Evolutionary conservation across 2,888 invertebrate genomes (phyloP), one percentile per base, ranked within the genome.

Genomic region (Subacronicta megacephala): DNA sequence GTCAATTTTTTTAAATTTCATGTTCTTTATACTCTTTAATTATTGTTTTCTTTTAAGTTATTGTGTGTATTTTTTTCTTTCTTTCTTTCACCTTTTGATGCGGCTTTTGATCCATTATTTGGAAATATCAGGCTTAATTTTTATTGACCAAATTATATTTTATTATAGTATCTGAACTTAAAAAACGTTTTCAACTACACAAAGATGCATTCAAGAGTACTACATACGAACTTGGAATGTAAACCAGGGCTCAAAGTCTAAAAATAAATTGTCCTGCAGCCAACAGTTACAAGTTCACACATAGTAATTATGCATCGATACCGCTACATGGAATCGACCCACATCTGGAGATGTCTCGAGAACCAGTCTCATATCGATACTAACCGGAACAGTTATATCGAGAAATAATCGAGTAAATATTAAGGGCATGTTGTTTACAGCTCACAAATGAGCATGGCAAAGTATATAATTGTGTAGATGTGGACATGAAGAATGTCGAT

Each of bases 301-400:
- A 52, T 44, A 74, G 78, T 62, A n/a, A n/a, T n/a, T n/a, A 78
- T 82, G 80, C 80, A 80, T 72, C 44, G 52, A 60, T 77, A 80
- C 85, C 85, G 85, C 79, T 87, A 84, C 44, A 53, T 50, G 75
- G 58, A 71, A 56, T 61, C 77, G 82, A 78, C 82, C 80, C 55
- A 86, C 81, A 76, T 80, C 61, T 58, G 57, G 56, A 72, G 70
- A 75, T 72, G 68, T 69, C 66, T 72, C 69, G 64, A 74, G 68
- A 78, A 78, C 78, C 69, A 70, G 72, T 72, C 72, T 68, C 53
- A 16, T 44, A 66, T 64, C 58, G 63, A 75, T 62, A 64, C 50
- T n/a, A 38, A 15, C 56, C 61, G 54, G 62, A 69, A 76, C 73
- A 72, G 77, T 80, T 77, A 77, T 17, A 61, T 60, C 58, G 62